A percentile compares a stretch with the other conserved stretches of the same genome.
Evolutionary conservation across 2,113 vertebrate species (phyloP).

Genomic region (Silurus asotus): DNA sequence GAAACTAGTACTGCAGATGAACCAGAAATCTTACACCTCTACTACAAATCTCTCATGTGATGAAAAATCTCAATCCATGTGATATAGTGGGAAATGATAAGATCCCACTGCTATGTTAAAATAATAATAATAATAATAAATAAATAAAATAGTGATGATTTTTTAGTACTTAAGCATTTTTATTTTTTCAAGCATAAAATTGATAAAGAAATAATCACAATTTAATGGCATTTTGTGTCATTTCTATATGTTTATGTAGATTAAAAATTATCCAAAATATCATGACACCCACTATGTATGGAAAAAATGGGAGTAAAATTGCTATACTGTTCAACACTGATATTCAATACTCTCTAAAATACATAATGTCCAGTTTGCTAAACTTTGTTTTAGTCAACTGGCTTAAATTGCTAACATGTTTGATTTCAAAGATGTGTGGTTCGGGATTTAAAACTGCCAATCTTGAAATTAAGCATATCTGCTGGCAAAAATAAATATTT

Average conservation of each 20-base stretch:
- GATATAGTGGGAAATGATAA: background rate
- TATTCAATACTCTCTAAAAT: background rate
- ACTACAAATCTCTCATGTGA: background rate
- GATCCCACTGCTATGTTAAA: background rate
- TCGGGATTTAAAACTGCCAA: background rate
- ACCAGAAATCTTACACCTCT: background rate
- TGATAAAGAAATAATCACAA: background rate
- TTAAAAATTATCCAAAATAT: background rate
- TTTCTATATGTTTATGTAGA: no score
- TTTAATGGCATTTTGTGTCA: no score
- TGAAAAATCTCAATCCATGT: background rate
- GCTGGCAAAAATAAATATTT: background rate
- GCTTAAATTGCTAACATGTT: background rate
- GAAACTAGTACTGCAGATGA: background rate
- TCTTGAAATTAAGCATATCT: background rate
- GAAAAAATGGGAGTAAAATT: background rate
- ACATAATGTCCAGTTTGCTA: background rate
- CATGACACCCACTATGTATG: background rate
- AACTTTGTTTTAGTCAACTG: background rate
- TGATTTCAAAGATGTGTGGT: background rate
- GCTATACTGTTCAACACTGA: background rate
- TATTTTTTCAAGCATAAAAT: background rate
- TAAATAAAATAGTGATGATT: background rate
- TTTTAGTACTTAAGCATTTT: background rate
- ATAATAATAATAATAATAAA: no score